Evolutionary conservation across 30 jellyfish, hydroid and myxozoan genomes (phyloP), one percentile per base, ranked within the genome.

Genomic region (Rhopilema esculentum): DNA sequence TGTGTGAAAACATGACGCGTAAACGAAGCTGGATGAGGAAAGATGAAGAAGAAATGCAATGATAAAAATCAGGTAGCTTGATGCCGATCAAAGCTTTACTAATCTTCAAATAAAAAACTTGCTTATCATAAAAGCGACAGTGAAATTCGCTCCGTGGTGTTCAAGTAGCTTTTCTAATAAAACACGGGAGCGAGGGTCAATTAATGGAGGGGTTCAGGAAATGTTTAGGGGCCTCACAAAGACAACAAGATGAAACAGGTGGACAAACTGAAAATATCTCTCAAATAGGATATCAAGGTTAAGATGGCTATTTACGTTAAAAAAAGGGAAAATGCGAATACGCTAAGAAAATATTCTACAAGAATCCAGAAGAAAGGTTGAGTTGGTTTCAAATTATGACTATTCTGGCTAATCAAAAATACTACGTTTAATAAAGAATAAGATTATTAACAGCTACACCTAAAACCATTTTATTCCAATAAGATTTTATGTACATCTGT

Each of bases 401-500:
- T 40, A 6, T 40, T 6, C 12, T 40, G 57, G 57, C 57, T 40
- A 40, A 40, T 40, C 57, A 40, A 40, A 40, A 40, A 40, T 40
- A 40, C 57, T 40, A 40, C 57, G 57, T 12, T 40, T 40, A 40
- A 40, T 40, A 40, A 40, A 40, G 57, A 40, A 40, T 40, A 40
- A 40, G 57, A 40, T 40, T 40, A 40, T 63, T 63, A n/a, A 19
- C 27, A 28, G 24, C 90, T 80, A 78, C 64, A 68, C 40, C 75
- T 20, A 80, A 80, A 66, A 80, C 81, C 75, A 80, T 64, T 69
- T 52, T n/a, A 67, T 49, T 71, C 49, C 27, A 71, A 1, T 26
- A 51, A 65, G 79, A 40, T 57, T 84, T 51, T 85, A 85, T 85
- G 49, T 85, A 85, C 94, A 85, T 85, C 77, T 74, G 94, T n/a